Evolutionary conservation across 2,113 vertebrate genomes (phyloP), one percentile per base, ranked within the genome.

Genomic region (Pycnonotus jocosus): DNA sequence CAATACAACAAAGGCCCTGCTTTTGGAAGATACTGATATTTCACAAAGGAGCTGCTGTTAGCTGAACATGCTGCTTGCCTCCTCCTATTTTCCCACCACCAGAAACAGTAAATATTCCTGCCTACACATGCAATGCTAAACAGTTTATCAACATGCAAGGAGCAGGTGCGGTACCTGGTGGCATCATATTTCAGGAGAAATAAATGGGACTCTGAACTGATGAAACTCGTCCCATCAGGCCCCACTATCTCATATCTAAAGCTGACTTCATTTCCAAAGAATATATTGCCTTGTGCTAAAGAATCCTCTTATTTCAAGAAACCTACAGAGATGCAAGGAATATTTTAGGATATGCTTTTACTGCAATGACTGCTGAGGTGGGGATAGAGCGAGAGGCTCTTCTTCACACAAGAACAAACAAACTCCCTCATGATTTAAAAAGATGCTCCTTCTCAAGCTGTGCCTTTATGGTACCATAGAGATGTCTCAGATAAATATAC

Each of bases 161-260:
- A 93, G 72, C 95, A 94, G 93, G 92, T 96, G 93, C 82, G 78
- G 76, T 83, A 90, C 92, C 88, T 92, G 86, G 80, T 96, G 88
- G 80, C 77, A 71, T 73, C 54, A 74, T 96, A 96, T 95, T 94
- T 94, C 85, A 74, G 68, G 35, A 90, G 71, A 83, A 92, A 95
- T 92, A 93, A 96, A 83, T 33, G 66, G 51, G 35, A 10, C 50
- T 82, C 84, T 83, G 79, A 91, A 93, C 61, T 45, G 72, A 91
- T 87, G 73, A 57, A 85, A 69, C 66, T 78, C 58, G 68, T 92
- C 66, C 65, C 91, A 91, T 92, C 90, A 91, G 87, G 48, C 70
- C 71, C 47, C 14, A 14, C 89, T 82, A 56, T 69, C 85, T 93
- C 69, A 54, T 37, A 74, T 33, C 73, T 92, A 89, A 61, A 65